A percentile compares a stretch with the other conserved stretches of the same genome.
Conservation (phyloP, 2,113 vertebrate genomes). For the Brachypodius melanocephalos region DNA sequence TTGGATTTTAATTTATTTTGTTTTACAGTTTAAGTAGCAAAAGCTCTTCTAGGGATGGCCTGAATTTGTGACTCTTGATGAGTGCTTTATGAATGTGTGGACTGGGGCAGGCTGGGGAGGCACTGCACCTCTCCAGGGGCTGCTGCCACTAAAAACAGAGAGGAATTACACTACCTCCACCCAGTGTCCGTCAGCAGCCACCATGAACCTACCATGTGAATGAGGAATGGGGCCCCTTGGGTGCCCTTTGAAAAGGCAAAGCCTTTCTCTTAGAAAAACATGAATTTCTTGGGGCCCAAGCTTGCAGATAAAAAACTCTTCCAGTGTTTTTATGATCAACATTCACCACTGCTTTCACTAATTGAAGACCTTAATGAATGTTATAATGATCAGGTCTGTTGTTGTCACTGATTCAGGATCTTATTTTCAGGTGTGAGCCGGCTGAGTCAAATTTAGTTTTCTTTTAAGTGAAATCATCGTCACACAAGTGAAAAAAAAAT, state of each 20-base stretch:
- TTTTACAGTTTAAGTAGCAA: background rate
- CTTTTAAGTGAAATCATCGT: background rate
- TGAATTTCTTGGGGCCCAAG: background rate
- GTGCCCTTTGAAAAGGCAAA: background rate
- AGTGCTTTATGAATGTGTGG: background rate
- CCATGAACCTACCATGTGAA: accelerated
- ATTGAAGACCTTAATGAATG: background rate
- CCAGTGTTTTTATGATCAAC: background rate
- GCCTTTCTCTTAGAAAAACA: background rate
- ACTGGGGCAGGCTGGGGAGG: background rate
- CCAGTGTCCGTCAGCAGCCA: background rate
- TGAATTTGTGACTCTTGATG: background rate
- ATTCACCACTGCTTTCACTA: background rate
- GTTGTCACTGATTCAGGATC: background rate
- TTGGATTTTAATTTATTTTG: background rate
- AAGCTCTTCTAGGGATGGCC: background rate
- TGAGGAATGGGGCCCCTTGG: background rate
- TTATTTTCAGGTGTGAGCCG: background rate
- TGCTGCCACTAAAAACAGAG: background rate
- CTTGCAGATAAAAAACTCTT: background rate
- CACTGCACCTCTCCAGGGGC: background rate
- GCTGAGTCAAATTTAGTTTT: background rate
- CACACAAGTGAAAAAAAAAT: background rate
- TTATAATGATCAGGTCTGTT: background rate
- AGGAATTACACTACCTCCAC: background rate